Percentiles rank a stretch among this genome's conserved stretches.
Conservation (phyloP, 2,888 invertebrate species). For the Monochamus alternatus region DNA sequence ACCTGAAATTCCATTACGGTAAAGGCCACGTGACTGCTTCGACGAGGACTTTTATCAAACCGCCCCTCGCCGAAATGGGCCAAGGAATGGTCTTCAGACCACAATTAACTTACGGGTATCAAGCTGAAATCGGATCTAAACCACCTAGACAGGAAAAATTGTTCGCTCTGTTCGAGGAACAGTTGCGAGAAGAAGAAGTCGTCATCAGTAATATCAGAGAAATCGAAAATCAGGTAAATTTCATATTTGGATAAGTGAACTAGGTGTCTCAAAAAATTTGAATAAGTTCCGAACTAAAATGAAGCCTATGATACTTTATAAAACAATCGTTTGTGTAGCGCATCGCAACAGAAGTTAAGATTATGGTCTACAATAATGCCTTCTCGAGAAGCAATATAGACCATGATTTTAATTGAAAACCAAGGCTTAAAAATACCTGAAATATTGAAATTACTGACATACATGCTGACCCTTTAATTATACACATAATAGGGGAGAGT, state of each 20-base stretch:
- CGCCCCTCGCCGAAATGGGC: conserved; percentile 81
- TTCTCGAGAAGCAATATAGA: no score
- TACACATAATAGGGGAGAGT: no score
- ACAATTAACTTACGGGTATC: conserved; percentile 78
- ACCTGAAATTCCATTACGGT: conserved; percentile 78
- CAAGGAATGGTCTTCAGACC: conserved; percentile 70
- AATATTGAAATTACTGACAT: no score
- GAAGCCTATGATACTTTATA: no score
- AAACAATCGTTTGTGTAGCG: no score
- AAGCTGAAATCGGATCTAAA: conserved; percentile 77
- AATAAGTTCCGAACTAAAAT: not conserved
- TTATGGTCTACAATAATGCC: no score
- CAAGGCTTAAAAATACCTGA: no score
- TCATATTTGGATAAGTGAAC: no score
- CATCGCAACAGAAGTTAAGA: no score
- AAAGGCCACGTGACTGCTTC: conserved; percentile 76
- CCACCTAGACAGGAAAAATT: conserved; percentile 77
- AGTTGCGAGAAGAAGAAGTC: conserved; percentile 77
- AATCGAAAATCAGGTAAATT: conserved; percentile 68
- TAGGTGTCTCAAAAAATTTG: no score
- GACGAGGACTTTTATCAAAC: conserved; percentile 79
- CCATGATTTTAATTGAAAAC: no score
- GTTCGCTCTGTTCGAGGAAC: conserved; percentile 77
- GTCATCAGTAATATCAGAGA: conserved; percentile 74
- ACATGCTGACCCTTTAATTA: no score